phyloP scores from a whole-genome alignment of 1,140 invertebrate species.

The Monomorium pharaonis region DNA sequence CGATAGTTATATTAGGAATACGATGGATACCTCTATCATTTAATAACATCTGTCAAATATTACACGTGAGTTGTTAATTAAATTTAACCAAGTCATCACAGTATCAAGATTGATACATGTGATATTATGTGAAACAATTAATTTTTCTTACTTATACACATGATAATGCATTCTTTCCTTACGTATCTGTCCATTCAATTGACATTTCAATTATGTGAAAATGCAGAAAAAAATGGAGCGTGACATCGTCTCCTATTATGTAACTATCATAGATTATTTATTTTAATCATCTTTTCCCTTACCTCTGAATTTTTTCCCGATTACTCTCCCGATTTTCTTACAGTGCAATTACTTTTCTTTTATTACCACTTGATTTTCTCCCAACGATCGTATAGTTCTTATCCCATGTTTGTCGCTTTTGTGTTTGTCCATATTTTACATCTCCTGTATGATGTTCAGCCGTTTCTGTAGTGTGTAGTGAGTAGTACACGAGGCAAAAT shows the following conservation, averaged over 20 bases:
- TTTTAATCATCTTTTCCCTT: background rate
- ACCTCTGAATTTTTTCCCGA: background rate
- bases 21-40: conserved; percentile 18
- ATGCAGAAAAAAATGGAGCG: background rate
- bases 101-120: background rate
- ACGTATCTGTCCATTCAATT: background rate
- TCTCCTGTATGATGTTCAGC: conserved; percentile 80
- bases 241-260: conserved; percentile 19
- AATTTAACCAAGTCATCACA: background rate
- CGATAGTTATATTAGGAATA: conserved; percentile 47
- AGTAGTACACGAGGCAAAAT: conserved; percentile 83
- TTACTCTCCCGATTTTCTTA: background rate
- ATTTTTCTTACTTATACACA: background rate
- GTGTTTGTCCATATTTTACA: conserved; percentile 83
- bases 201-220: background rate
- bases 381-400: conserved; percentile 54
- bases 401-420: conserved; percentile 83
- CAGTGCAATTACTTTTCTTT: background rate
- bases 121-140: background rate
- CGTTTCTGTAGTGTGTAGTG: conserved; percentile 83
- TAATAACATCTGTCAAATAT: background rate
- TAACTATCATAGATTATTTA: conserved; percentile 50
- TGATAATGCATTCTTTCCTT: background rate
- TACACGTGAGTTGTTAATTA: background rate
- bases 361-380: conserved; percentile 28